Evolutionary conservation across 2,888 invertebrate genomes (phyloP).

Genomic region (Melitaea athalia): DNA sequence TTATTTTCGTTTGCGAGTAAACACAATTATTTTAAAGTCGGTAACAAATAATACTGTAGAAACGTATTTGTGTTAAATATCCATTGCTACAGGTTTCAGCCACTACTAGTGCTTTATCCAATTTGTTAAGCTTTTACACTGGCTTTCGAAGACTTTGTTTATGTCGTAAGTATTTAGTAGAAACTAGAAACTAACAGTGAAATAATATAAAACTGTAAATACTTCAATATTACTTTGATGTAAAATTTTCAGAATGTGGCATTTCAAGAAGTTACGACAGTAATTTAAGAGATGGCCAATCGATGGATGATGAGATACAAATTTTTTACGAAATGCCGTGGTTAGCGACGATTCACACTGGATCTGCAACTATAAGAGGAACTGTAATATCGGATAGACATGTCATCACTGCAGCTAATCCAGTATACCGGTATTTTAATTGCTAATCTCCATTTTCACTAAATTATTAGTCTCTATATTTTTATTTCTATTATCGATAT

Average conservation of each 20-base stretch:
- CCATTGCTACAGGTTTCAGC: constrained; percentile 7
- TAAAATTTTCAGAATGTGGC: constrained; percentile 39
- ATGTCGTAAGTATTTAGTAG: constrained; percentile 48
- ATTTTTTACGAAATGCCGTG: constrained; percentile 81
- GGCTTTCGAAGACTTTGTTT: constrained; percentile 49
- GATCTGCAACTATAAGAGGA: constrained; percentile 61
- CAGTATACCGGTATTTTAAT: constrained; percentile 66
- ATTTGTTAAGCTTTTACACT: constrained; percentile 41
- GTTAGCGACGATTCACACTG: constrained; percentile 73
- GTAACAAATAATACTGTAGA: background rate
- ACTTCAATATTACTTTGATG: background rate
- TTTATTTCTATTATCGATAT: constrained; percentile 36
- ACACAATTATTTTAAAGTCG: too few relatives aligned
- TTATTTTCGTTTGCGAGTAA: too few relatives aligned
- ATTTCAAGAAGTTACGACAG: constrained; percentile 26
- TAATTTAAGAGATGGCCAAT: constrained; percentile 48
- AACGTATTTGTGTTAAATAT: background rate
- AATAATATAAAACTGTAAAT: background rate
- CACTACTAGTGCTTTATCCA: constrained; percentile 23
- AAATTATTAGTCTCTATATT: background rate
- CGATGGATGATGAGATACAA: constrained; percentile 74
- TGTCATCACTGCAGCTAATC: constrained; percentile 80
- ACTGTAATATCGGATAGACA: constrained; percentile 82
- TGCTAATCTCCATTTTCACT: background rate
- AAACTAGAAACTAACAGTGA: background rate